These are phyloP conservation scores for Pissodes strobi DNA, from an alignment of 1,140 invertebrate genomes.

Conservation along the genomic window DNA sequence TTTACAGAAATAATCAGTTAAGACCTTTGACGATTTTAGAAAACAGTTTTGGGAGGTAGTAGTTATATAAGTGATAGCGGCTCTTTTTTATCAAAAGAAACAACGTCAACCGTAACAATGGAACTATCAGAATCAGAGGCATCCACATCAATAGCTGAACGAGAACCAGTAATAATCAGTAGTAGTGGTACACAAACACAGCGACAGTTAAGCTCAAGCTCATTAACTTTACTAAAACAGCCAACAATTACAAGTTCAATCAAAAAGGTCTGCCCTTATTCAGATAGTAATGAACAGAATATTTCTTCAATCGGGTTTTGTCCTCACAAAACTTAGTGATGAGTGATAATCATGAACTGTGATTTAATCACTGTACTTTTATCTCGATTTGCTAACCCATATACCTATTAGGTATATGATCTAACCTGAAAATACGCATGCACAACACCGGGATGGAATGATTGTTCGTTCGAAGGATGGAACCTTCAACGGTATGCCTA, in stretches of 20 bases:
- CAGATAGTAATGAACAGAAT: background rate
- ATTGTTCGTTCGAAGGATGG: too few species aligned
- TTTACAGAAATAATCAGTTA: background rate
- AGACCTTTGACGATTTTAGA: background rate
- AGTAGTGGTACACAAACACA: background rate
- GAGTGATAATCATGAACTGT: too few species aligned
- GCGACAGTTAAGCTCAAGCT: too few species aligned
- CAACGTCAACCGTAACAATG: background rate
- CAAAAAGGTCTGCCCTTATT: background rate
- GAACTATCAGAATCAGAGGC: background rate
- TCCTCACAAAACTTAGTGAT: too few species aligned
- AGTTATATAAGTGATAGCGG: background rate
- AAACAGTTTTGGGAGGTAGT: background rate
- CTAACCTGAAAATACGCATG: too few species aligned
- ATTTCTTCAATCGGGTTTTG: too few species aligned
- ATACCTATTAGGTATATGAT: too few species aligned
- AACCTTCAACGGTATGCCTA: too few species aligned
- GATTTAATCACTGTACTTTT: too few species aligned
- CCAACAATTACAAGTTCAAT: background rate
- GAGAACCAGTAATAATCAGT: too few species aligned
- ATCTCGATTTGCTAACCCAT: too few species aligned
- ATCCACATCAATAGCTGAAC: background rate
- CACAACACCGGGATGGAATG: too few species aligned
- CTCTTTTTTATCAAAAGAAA: background rate
- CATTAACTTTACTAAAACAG: background rate